Percentiles rank a stretch among this genome's conserved stretches.
Evolutionary conservation across 1,140 invertebrate species (phyloP).

Genomic region (Anoplophora glabripennis): DNA sequence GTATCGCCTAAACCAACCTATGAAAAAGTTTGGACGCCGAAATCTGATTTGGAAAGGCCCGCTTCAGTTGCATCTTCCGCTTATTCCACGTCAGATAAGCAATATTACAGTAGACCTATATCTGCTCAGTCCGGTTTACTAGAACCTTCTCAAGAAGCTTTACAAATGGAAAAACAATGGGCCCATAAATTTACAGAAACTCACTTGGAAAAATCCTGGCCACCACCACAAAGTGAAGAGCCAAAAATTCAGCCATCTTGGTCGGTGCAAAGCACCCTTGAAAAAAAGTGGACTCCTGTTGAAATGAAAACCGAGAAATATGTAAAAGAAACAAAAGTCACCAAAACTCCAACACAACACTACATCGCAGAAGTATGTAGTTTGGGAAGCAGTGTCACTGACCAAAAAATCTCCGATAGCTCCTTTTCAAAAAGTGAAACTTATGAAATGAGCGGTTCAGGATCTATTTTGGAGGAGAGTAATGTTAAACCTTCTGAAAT

Average conservation of each 20-base stretch:
- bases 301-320: constrained; percentile 30
- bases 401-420: constrained; percentile 16
- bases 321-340: constrained; percentile 32
- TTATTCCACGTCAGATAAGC: constrained; percentile 31
- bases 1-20: constrained; percentile 60
- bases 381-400: constrained; percentile 25
- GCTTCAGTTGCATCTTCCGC: constrained; percentile 27
- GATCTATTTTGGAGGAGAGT: constrained; percentile 49
- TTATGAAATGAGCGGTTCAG: constrained; percentile 27
- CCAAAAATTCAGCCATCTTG: constrained; percentile 40
- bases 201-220: constrained; percentile 54
- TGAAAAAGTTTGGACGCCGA: constrained; percentile 59
- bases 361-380: constrained; percentile 45
- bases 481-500: constrained; percentile 46
- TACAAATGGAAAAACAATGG: constrained; percentile 64
- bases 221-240: constrained; percentile 44
- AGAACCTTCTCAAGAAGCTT: constrained; percentile 53
- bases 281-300: constrained; percentile 40
- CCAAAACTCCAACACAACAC: constrained; percentile 39
- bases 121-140: constrained; percentile 22
- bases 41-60: constrained; percentile 35
- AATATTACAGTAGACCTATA: constrained; percentile 23
- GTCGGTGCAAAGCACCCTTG: constrained; percentile 39
- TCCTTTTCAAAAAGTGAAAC: constrained; percentile 11
- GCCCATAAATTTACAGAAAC: constrained; percentile 54